Evolutionary conservation across 2,797 vertebrate species (phyloP), one percentile per base, ranked within the genome.

Genomic region (Enteromius viviparus): DNA sequence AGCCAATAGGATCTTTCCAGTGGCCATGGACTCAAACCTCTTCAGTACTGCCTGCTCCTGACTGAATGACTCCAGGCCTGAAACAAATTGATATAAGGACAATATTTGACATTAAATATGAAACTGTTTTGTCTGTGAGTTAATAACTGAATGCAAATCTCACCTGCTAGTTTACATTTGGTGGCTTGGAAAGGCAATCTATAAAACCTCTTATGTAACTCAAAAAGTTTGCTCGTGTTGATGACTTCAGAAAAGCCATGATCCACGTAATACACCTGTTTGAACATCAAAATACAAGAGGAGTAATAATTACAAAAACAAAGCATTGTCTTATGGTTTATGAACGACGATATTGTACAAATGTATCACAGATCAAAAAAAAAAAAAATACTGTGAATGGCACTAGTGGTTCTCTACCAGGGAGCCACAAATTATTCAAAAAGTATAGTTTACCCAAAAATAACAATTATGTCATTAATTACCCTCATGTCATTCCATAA

Each of bases 161-260:
- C 94, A 98, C 98, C 98, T 91, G 98, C 98, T 42, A 99, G 91
- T 92, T 95, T 97, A 90, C 97, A 98, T 91, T 96, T 97, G n/a
- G 96, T 93, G 45, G 96, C 96, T 90, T 99, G 98, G 90, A 98
- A 97, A 85, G 98, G 95, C 68, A 99, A 93, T 0, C 89, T 93
- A 88, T 92, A 92, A 93, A 99, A 99, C 85, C 85, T 96, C 64
- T 96, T 94, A 66, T 94, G 92, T 69, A 99, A 92, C 86, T 94
- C 96, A 89, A 95, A 95, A 26, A 97, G 93, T 93, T 96, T 97
- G 89, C 17, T 92, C 90, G 92, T 96, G 90, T 94, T 95, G 89
- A 97, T 91, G 85, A 92, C 89, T 89, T 99, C 98, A 85, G 92
- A 95, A 89, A 98, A 98, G n/a, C 97, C 98, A 78, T 99, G 96